Percentiles rank a stretch among this genome's conserved stretches.
phyloP scores from a whole-genome alignment of 2,888 invertebrate species.

The Troglohyphantes excavatus region DNA sequence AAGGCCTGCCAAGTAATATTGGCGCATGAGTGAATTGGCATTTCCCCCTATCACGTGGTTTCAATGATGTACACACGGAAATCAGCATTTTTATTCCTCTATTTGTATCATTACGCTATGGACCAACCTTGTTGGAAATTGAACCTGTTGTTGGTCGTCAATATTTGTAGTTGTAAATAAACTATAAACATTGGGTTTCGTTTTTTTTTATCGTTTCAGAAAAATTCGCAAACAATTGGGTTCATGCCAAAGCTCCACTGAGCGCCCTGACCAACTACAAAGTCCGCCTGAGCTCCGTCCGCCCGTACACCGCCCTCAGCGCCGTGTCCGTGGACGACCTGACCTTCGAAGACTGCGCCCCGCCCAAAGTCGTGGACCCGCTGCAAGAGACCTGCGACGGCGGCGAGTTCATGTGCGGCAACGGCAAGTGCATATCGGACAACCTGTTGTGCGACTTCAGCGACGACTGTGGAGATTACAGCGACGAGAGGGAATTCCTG shows the following conservation, averaged over 20 bases:
- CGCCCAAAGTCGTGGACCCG: conserved; percentile 24
- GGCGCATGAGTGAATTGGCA: too few species aligned
- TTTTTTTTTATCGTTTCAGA: background rate
- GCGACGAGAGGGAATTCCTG: conserved; percentile 55
- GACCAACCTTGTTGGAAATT: too few species aligned
- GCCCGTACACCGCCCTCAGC: conserved; percentile 18
- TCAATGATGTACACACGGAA: too few species aligned
- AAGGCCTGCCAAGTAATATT: too few species aligned
- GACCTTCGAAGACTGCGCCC: conserved; percentile 53
- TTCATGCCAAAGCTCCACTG: conserved; percentile 39
- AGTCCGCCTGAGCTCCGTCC: conserved; percentile 44
- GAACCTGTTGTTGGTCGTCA: too few species aligned
- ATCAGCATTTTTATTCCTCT: too few species aligned
- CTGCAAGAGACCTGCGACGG: background rate
- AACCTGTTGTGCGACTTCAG: conserved; percentile 64
- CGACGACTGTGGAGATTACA: conserved; percentile 66
- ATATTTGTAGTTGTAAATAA: too few species aligned
- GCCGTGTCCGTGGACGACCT: conserved; percentile 65
- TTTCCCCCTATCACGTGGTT: too few species aligned
- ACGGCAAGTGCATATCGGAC: conserved; percentile 47
- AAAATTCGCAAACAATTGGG: conserved; percentile 17
- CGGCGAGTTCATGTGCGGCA: conserved; percentile 39
- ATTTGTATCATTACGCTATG: too few species aligned
- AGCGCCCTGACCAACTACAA: conserved; percentile 23
- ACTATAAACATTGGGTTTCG: too few species aligned